Evolutionary conservation across 1,140 invertebrate species (phyloP), one percentile per base, ranked within the genome.

Genomic region (Rhynchophorus ferrugineus): DNA sequence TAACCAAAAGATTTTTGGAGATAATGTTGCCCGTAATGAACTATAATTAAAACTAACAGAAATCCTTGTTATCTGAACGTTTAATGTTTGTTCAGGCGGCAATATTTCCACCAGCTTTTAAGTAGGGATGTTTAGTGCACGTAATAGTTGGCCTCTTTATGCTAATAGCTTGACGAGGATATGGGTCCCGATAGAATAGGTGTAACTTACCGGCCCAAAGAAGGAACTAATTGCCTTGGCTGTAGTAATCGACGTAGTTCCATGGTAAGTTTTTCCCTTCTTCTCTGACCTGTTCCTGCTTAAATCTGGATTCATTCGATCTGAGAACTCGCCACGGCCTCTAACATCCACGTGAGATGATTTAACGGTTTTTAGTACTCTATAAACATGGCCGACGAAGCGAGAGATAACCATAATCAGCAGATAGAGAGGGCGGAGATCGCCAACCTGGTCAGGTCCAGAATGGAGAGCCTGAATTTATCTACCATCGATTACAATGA

Each of bases 361-460:
- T 3, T 7, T 33, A 16, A 8, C 21, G 8, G 35, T 19, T 59
- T 59, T 22, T 76, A 90, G 87, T 88, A 88, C 65, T 87, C 87
- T 34, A 78, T 87, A 54, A 88, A 84, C 59, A 74, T 87, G 64
- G 80, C 79, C 0, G 87, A 91, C 62, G 89, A 91, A 68, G 89
- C 88, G 0, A 77, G 83, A 44, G 85, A 91, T 67, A 90, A 89
- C 66, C 87, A 91, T 67, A 80, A 82, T 13, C 87, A 93, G 65
- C 87, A 91, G 69, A 94, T 94, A 45, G 93, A 97, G 68, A 72
- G 92, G 24, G 91, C 94, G 0, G 94, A 97, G 74, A 96, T 98
- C 34, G 87, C 89, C 0, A 96, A 96, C 69, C 72, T 96, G 56
- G 93, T 97, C 1, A 79, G 89, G 36, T 93, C 91, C 14, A 75